Base-by-base conservation (phyloP, 2,797 vertebrate genomes). In the Micropoecilia bifurca region DNA sequence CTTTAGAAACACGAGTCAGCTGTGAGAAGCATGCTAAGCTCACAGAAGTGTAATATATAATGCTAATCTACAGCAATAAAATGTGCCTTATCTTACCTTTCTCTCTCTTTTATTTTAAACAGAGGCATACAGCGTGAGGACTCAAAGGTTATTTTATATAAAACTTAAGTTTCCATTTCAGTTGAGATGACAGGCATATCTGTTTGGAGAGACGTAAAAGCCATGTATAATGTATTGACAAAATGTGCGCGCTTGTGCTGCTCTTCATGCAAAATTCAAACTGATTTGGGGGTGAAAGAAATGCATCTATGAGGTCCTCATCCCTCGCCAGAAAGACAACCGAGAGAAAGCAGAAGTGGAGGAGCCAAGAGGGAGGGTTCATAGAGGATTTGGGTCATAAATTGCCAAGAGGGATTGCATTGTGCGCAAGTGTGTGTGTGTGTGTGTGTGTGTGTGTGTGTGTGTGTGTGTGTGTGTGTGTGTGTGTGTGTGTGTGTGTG, bases 341-440 rank as follows among this genome's bases (percentile, higher is more conserved):
- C 81, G 88, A 87, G 86, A 85, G 80, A 91, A 86, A 88, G 86
- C 74, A 79, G 85, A 87, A 91, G 46, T 77, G 78, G 68, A 88
- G 76, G 80, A 90, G 90, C 89, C 91, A 90, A 89, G 79, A 86
- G 85, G 92, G 91, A 92, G 85, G 89, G 85, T 87, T 90, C 85
- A 81, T 76, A 57, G 82, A 93, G 90, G 92, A 95, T 95, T 93
- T 95, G 85, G 94, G 95, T 94, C 93, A 95, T 89, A 91, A 85
- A 95, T 92, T 86, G 94, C 93, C 93, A 88, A 87, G 88, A 92
- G 94, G 92, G 88, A 93, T 91, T 63, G 63, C 84, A 87, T 83
- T 87, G 80, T 90, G 87, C 83, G 73, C 72, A 28, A 79, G 36
- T 75, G 48, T 76, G 79, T 76, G 75, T 75, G n/a, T 86, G 68